These are phyloP conservation scores for Drosophila hydei DNA, from an alignment of 1,140 invertebrate species.

Conservation along the genomic window DNA sequence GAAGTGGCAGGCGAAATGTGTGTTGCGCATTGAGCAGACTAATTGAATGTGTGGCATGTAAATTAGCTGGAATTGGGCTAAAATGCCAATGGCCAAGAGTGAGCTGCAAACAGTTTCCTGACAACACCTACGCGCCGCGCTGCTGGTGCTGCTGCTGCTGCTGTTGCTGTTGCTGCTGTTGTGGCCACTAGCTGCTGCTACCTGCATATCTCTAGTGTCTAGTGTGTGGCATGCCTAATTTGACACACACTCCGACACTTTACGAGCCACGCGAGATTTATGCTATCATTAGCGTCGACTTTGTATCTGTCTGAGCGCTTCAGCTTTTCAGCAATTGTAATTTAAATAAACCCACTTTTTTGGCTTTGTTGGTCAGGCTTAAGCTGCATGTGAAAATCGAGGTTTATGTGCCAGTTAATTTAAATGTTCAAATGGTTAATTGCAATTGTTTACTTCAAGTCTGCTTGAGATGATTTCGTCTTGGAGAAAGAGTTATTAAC, in stretches of 20 bases:
- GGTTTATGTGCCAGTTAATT: constrained; percentile 75
- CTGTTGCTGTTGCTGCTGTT: background rate
- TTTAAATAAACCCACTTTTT: constrained; percentile 62
- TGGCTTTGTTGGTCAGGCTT: constrained; percentile 17
- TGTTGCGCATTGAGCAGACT: constrained; percentile 26
- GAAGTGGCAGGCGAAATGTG: constrained; percentile 17
- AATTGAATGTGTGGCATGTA: constrained; percentile 47
- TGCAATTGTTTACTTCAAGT: constrained; percentile 39
- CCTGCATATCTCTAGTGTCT: constrained; percentile 10
- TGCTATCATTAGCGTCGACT: constrained; percentile 62
- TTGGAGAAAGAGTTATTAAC: constrained; percentile 8
- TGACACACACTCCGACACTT: constrained; percentile 67
- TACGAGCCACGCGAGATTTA: constrained; percentile 66
- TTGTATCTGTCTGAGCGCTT: constrained; percentile 14
- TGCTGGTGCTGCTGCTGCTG: background rate
- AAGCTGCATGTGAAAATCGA: constrained; percentile 58
- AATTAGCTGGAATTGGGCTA: constrained; percentile 37
- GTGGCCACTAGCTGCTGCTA: constrained; percentile 35
- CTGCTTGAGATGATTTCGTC: background rate
- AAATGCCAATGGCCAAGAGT: constrained; percentile 35
- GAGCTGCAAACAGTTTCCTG: background rate
- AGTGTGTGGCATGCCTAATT: constrained; percentile 56
- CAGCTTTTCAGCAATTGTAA: constrained; percentile 44
- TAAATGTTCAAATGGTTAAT: constrained; percentile 70
- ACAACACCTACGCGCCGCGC: constrained; percentile 8